Percentiles rank a stretch among this genome's conserved stretches.
Conservation (phyloP, 2,888 invertebrate species). For the Falcaria lacertinaria region DNA sequence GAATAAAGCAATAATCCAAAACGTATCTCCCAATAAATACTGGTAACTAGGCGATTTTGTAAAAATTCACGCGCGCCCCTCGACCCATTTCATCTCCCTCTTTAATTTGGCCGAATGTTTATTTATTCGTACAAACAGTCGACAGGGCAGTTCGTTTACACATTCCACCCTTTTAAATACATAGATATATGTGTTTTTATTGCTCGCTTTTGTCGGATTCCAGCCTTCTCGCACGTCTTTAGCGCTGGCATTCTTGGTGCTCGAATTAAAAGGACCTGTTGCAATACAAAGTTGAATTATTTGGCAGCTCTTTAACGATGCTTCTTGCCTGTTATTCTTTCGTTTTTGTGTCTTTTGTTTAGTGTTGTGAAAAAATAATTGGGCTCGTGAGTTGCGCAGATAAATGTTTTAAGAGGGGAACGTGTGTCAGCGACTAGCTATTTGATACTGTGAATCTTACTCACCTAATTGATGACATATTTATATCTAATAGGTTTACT, state of each 20-base stretch:
- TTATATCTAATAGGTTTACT: no score
- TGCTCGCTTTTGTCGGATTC: conserved; percentile 9
- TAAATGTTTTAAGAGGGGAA: neutral
- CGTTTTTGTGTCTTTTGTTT: neutral
- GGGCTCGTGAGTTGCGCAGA: neutral
- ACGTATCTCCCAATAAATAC: conserved; percentile 32
- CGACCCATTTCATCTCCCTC: conserved; percentile 39
- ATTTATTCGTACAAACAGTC: conserved; percentile 59
- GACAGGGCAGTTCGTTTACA: conserved; percentile 54
- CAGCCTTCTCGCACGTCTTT: neutral
- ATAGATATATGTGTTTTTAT: conserved; percentile 23
- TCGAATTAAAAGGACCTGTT: neutral
- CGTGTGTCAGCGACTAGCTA: neutral
- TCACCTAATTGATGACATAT: neutral
- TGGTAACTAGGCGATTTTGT: conserved; percentile 17
- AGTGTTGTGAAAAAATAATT: neutral
- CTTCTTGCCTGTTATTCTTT: neutral
- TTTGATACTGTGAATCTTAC: neutral
- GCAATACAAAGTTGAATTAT: neutral
- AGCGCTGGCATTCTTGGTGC: conserved; percentile 1
- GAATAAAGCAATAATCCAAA: conserved; percentile 35
- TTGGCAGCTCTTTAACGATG: neutral
- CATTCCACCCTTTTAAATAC: conserved; percentile 46
- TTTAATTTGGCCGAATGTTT: conserved; percentile 68
- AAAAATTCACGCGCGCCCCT: conserved; percentile 32